A percentile compares a stretch with the other conserved stretches of the same genome.
Evolutionary conservation across 30 jellyfish, hydroid and myxozoan genomes (phyloP).

Genomic region (Catostylus mosaicus): DNA sequence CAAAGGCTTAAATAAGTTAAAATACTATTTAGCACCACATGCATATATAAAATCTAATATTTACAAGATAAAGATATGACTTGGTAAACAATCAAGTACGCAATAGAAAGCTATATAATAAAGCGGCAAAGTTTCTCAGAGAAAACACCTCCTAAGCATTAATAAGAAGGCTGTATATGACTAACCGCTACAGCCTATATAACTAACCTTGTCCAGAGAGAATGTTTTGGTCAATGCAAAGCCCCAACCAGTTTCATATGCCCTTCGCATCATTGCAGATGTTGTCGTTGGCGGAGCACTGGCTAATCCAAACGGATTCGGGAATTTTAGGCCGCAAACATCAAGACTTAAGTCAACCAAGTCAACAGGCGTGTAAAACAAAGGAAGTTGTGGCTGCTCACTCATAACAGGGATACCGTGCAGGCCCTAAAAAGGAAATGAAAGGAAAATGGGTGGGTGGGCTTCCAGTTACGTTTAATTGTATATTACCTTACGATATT

Average conservation of each 20-base stretch:
- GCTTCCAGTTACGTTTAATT: too few species aligned
- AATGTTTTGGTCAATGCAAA: slow-evolving; percentile 86
- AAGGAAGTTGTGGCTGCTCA: slow-evolving; percentile 74
- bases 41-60: too few species aligned
- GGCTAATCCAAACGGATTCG: slow-evolving; percentile 94
- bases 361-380: slow-evolving; percentile 89
- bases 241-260: slow-evolving; percentile 96
- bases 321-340: slow-evolving; percentile 87
- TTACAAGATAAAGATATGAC: too few species aligned
- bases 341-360: slow-evolving; percentile 86
- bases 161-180: too few species aligned
- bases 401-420: slow-evolving; percentile 65
- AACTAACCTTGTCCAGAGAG: slow-evolving; percentile 84
- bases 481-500: too few species aligned
- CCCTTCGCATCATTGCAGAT: slow-evolving; percentile 92
- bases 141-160: too few species aligned
- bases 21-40: too few species aligned
- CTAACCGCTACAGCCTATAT: too few species aligned
- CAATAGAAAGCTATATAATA: too few species aligned
- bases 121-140: too few species aligned
- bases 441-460: not conserved
- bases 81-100: too few species aligned
- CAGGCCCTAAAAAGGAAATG: slow-evolving; percentile 49
- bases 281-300: slow-evolving; percentile 98
- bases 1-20: too few species aligned